A percentile compares a stretch with the other conserved stretches of the same genome.
phyloP scores from a whole-genome alignment of 2,113 vertebrate species.

The Electrona antarctica region DNA sequence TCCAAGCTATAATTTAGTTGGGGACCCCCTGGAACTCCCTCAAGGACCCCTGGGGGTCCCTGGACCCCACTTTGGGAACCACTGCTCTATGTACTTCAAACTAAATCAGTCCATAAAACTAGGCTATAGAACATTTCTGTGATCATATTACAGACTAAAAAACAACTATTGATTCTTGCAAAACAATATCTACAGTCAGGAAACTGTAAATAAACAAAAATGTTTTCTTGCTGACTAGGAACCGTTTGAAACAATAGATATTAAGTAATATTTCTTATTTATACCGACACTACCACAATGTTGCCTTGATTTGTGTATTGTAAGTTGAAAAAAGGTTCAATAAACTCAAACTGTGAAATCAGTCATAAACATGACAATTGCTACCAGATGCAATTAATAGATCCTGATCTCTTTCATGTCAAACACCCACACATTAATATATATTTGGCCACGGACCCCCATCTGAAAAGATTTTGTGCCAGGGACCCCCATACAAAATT shows the following conservation, averaged over 20 bases:
- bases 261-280: constrained; percentile 53
- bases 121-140: constrained; percentile 7
- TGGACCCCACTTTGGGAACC: too few species aligned
- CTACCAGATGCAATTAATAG: not conserved
- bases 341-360: constrained; percentile 60
- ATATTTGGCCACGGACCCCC: too few species aligned
- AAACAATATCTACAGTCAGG: not conserved
- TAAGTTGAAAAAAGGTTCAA: constrained; percentile 54
- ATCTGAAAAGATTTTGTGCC: too few species aligned
- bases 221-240: constrained; percentile 24
- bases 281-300: constrained; percentile 63
- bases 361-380: constrained; percentile 8
- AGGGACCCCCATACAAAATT: too few species aligned
- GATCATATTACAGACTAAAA: constrained; percentile 1
- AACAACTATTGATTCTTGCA: constrained; percentile 18
- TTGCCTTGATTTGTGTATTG: constrained; percentile 69
- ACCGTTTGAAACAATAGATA: constrained; percentile 44
- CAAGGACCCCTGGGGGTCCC: too few species aligned
- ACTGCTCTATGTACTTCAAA: constrained; percentile 1
- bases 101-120: not conserved
- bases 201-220: constrained; percentile 20
- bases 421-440: too few species aligned
- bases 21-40: too few species aligned
- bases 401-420: too few species aligned
- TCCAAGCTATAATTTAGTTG: too few species aligned